phyloP scores from a whole-genome alignment of 2,888 invertebrate species.

The Pollenia labialis region DNA sequence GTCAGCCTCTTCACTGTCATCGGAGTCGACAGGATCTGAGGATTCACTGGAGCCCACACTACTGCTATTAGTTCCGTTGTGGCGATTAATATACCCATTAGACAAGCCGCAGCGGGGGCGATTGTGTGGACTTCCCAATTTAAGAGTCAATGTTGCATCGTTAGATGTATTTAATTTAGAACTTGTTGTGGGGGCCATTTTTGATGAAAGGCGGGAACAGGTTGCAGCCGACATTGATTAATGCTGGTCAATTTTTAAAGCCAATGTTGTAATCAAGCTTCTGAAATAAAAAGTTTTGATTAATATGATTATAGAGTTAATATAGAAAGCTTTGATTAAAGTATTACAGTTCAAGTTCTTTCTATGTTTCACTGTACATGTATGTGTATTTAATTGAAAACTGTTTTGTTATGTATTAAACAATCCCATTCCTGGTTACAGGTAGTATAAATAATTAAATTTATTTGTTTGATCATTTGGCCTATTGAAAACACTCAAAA shows the following conservation, averaged over 20 bases:
- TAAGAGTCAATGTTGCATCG: slow-evolving; percentile 80
- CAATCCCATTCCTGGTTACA: neutral
- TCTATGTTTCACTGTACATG: neutral
- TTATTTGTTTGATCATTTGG: slow-evolving; percentile 1
- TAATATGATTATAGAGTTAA: too few species aligned
- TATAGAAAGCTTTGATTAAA: too few species aligned
- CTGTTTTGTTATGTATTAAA: neutral
- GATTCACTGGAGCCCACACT: slow-evolving; percentile 82
- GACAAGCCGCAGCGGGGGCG: slow-evolving; percentile 43
- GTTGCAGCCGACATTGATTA: slow-evolving; percentile 81
- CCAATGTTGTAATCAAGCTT: slow-evolving; percentile 16
- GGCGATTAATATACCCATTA: slow-evolving; percentile 71
- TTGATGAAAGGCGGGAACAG: slow-evolving; percentile 79
- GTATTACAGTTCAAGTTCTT: too few species aligned
- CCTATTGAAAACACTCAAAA: neutral
- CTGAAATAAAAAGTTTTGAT: slow-evolving; percentile 21
- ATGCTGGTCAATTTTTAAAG: neutral
- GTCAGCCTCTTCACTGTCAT: slow-evolving; percentile 81
- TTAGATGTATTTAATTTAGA: slow-evolving; percentile 74
- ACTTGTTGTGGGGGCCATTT: slow-evolving; percentile 65
- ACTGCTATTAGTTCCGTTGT: slow-evolving; percentile 59
- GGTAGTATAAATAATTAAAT: neutral
- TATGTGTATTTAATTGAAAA: neutral
- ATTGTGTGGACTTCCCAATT: slow-evolving; percentile 74
- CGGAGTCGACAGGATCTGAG: slow-evolving; percentile 83